Evolutionary conservation across 2,888 invertebrate species (phyloP), one percentile per base, ranked within the genome.

Genomic region (Stegophylla sp.): DNA sequence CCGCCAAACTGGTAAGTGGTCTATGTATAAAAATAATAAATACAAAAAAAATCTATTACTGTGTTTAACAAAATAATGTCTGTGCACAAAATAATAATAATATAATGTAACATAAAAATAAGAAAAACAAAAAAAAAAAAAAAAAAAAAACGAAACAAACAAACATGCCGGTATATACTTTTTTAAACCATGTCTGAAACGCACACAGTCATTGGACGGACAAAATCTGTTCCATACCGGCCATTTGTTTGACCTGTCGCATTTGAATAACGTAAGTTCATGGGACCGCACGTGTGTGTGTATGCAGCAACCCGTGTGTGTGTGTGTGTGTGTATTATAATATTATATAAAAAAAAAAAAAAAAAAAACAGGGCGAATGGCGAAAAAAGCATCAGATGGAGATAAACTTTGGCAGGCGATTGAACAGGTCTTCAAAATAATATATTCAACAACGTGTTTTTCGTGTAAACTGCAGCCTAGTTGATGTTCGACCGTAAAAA

Each of bases 1-100:
- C 96, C 86, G 98, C 99, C 86, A 98, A 98, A 91, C 90, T 93
- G 89, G 94, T 94, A 88, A 91, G 92, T 91, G 87, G n/a, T 23
- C 56, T 3, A 20, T 9, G 56, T 34, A 34, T 34, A 7, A 34
- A n/a, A 3, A 53, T 23, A 56, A 53, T 20, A 20, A 9, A 5
- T 53, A 53, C 53, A n/a, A n/a, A 53, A 53, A 53, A 10, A 53
- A n/a, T n/a, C 9, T 48, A 48, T 9, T 48, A 13, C 10, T 34
- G n/a, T 1, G 5, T n/a, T 43, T 43, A 43, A 43, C n/a, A n/a
- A n/a, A n/a, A n/a, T n/a, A n/a, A n/a, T n/a, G 20, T n/a, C 5
- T n/a, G 9, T 53, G 4, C 12, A 20, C n/a, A n/a, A 51, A 3
- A 51, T 51, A 51, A 51, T n/a, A 1, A 17, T 51, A 3, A 51